These are phyloP conservation scores for Ochlodes sylvanus DNA, from an alignment of 2,888 invertebrate genomes.

Conservation along the genomic window DNA sequence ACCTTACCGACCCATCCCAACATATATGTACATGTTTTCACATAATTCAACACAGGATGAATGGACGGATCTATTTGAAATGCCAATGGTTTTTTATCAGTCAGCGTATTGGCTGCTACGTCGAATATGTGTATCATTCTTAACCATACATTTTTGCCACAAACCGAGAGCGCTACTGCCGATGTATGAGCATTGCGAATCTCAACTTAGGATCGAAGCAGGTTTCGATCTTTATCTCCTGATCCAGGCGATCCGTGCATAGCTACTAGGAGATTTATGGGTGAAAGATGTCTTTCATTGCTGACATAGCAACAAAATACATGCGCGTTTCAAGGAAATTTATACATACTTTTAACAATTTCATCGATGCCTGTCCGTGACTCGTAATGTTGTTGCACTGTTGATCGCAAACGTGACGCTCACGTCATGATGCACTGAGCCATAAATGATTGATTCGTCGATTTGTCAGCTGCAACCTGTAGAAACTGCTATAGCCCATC, in stretches of 20 bases:
- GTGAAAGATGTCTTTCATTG: no score
- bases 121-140: neutral
- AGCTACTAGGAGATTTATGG: no score
- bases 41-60: slow-evolving; percentile 64
- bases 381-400: neutral
- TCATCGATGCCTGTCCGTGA: neutral
- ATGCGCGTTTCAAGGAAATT: neutral
- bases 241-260: no score
- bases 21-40: slow-evolving; percentile 63
- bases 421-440: neutral
- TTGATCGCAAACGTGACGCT: neutral
- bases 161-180: neutral
- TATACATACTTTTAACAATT: neutral
- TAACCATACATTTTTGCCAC: neutral
- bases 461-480: slow-evolving; percentile 20
- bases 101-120: slow-evolving; percentile 4
- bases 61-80: slow-evolving; percentile 44
- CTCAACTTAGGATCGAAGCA: neutral
- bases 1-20: slow-evolving; percentile 76
- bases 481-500: slow-evolving; percentile 7
- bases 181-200: neutral
- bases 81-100: slow-evolving; percentile 19
- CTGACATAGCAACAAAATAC: neutral
- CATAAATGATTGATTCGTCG: neutral
- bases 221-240: no score